Evolutionary conservation across 2,113 vertebrate species (phyloP), one percentile per base, ranked within the genome.

Genomic region (Nibea coibor): DNA sequence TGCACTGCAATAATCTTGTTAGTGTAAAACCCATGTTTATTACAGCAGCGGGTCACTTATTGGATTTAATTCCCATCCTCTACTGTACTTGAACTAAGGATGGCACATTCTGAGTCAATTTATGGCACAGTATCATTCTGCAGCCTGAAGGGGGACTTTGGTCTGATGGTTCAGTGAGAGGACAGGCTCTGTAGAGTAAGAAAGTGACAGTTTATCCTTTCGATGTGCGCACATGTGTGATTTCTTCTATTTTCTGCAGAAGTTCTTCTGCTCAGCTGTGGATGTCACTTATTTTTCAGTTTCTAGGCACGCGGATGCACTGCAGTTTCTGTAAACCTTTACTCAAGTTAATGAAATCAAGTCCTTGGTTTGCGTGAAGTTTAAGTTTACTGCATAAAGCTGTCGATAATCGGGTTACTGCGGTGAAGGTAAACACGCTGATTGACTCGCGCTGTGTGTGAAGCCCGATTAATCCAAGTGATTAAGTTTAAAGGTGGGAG

Each of bases 401-500:
- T 1, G 15, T 65, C 68, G 66, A 72, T 48, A 70, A 54, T 19
- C 10, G 71, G 50, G 48, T 70, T 53, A 62, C 45, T 35, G 19
- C 48, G 54, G 26, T 31, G 70, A 50, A 61, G 54, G 64, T 73
- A 81, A 75, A 67, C 67, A 72, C 74, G 39, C 19, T 12, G 57
- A 82, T 47, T 75, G 69, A 82, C 57, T 80, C 72, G 11, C 8
- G 19, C 57, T 71, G 15, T 42, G 50, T 75, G 74, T 65, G 79
- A 74, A 61, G 82, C 61, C 75, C 72, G 72, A 90, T 91, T 79
- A 85, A 85, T 84, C 62, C 69, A 22, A 65, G 70, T 5, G 48
- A 89, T 86, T 78, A 64, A 48, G 80, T 80, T 61, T 72, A 31
- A 82, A 87, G 64, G 69, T 71, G 71, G 70, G 74, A 68, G 68